Evolutionary conservation across 2,888 invertebrate genomes (phyloP).

Genomic region (Cryptocephalus moraei): DNA sequence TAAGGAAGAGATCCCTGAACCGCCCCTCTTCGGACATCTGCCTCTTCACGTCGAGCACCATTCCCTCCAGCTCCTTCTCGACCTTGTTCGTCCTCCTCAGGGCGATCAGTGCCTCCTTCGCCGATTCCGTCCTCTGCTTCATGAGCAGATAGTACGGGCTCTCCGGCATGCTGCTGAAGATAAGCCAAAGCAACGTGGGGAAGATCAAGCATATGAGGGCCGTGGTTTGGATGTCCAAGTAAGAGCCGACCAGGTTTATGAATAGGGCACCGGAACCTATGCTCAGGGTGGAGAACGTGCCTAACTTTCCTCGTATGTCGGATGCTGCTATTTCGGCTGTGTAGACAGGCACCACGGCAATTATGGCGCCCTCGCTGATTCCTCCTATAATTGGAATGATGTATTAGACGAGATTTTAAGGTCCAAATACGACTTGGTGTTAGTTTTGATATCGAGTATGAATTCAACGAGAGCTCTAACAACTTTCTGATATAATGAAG

Average conservation of each 20-base stretch:
- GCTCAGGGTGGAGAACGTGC: constrained; percentile 7
- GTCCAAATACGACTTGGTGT: no score
- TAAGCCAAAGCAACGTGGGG: constrained; percentile 20
- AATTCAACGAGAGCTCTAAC: no score
- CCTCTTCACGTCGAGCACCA: constrained; percentile 23
- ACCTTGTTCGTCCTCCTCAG: constrained; percentile 22
- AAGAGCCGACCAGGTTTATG: constrained; percentile 23
- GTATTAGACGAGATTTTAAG: no score
- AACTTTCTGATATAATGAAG: no score
- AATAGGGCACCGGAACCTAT: neutral
- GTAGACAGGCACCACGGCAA: constrained; percentile 22
- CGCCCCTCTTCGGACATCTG: constrained; percentile 35
- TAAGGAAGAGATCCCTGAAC: constrained; percentile 44
- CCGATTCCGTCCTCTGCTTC: constrained; percentile 19
- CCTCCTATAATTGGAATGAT: constrained; percentile 14
- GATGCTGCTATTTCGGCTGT: constrained; percentile 24
- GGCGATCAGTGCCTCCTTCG: constrained; percentile 18
- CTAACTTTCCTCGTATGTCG: constrained; percentile 19
- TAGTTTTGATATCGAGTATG: no score
- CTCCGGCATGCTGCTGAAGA: constrained; percentile 27
- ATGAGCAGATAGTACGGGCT: constrained; percentile 29
- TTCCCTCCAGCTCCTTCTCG: constrained; percentile 20
- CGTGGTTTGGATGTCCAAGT: constrained; percentile 15
- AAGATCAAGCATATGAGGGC: constrained; percentile 16
- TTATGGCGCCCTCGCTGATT: constrained; percentile 19